A percentile compares a stretch with the other conserved stretches of the same genome.
Evolutionary conservation across 2,797 vertebrate species (phyloP).

Genomic region (Bovichtus variegatus): DNA sequence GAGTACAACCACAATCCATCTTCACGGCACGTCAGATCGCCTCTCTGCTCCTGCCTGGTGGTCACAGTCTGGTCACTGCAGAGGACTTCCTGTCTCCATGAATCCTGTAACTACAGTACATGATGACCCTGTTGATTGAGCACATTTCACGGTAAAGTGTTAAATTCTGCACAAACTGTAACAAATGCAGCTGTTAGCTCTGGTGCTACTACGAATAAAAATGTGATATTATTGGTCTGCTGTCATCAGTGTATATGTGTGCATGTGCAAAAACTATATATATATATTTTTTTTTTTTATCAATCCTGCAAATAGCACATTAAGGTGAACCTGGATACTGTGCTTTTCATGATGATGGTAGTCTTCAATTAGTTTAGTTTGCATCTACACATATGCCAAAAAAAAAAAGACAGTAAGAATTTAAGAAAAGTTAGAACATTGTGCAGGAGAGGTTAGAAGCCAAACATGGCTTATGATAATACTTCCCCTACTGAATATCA

Average conservation of each 20-base stretch:
- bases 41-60: slow-evolving; percentile 49
- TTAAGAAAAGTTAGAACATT: too few species aligned
- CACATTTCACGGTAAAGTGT: not conserved
- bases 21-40: too few species aligned
- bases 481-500: too few species aligned
- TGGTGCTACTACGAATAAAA: not conserved
- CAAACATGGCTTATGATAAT: too few species aligned
- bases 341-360: not conserved
- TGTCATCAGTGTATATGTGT: not conserved
- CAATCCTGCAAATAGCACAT: not conserved
- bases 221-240: not conserved
- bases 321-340: too few species aligned
- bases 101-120: not conserved
- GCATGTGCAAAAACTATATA: not conserved
- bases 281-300: too few species aligned
- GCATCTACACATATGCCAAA: too few species aligned
- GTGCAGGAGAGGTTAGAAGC: too few species aligned
- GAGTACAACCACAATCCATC: not conserved
- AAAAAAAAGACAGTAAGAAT: too few species aligned
- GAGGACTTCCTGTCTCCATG: not conserved
- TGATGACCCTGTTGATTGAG: not conserved
- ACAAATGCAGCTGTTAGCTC: not conserved
- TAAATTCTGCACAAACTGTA: not conserved
- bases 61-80: not conserved
- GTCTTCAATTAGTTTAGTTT: not conserved